A percentile compares a stretch with the other conserved stretches of the same genome.
Conservation (phyloP, 2,113 vertebrate genomes). For the Zosterops borbonicus region DNA sequence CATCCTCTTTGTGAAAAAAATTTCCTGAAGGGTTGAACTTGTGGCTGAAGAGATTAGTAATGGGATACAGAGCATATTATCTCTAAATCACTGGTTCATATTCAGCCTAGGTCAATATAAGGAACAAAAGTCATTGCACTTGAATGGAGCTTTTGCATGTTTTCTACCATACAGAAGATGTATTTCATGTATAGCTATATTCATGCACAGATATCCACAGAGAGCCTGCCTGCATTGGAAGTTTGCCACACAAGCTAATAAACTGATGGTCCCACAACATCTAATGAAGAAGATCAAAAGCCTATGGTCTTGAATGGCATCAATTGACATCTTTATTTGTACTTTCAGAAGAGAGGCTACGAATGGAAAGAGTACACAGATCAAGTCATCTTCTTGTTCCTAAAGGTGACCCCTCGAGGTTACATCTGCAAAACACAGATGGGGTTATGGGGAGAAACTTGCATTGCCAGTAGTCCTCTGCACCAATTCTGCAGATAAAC, state of each 20-base stretch:
- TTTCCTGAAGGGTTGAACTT: background rate
- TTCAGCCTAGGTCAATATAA: background rate
- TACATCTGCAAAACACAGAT: background rate
- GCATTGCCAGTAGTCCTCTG: background rate
- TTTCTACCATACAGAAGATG: background rate
- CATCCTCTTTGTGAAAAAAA: background rate
- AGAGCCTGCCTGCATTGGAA: background rate
- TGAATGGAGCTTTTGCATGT: background rate
- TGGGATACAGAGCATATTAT: slow-evolving; percentile 11
- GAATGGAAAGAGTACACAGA: background rate
- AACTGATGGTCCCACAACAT: background rate
- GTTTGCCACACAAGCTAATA: background rate
- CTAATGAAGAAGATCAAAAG: background rate
- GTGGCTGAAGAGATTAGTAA: slow-evolving; percentile 43
- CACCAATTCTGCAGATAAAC: slow-evolving; percentile 1
- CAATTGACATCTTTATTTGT: background rate
- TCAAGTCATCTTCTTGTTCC: background rate
- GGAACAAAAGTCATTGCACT: slow-evolving; percentile 1
- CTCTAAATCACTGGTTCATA: slow-evolving; percentile 44
- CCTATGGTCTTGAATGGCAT: background rate
- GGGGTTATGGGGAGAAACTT: background rate
- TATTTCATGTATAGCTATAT: background rate
- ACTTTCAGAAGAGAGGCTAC: background rate
- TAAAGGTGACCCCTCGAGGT: background rate
- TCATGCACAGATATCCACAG: background rate